Evolutionary conservation across 2,797 vertebrate genomes (phyloP), one percentile per base, ranked within the genome.

Genomic region (Octomys mimax): DNA sequence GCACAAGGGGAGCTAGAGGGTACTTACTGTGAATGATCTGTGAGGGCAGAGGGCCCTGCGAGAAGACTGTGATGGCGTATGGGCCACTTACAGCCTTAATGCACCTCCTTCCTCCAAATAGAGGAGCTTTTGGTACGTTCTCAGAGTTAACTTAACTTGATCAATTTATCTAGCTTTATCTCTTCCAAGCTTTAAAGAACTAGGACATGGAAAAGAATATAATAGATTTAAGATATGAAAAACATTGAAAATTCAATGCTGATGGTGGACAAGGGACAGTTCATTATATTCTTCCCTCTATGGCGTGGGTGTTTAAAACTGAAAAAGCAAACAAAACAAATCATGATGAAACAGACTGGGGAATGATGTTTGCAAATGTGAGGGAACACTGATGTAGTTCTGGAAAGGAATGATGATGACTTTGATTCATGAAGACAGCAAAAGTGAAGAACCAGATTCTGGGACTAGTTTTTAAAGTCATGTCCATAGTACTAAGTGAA

Each of bases 1-100:
- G 71, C 42, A 70, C 33, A 31, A 70, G 26, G 6, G 6, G 22
- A 13, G 10, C 1, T 42, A 42, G 42, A 42, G n/a, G n/a, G 8
- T n/a, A 8, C 28, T 42, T 22, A 2, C 6, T n/a, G 61, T 28
- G 24, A 54, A 57, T 22, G 33, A 75, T 46, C 10, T 54, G n/a
- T 24, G 39, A 39, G 22, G 24, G 2, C 7, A 24, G 26, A 59
- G 11, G n/a, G 2, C 13, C 8, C 49, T 57, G 13, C 1, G 0
- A 52, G 28, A 46, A 93, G 42, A n/a, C 46, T 19, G 9, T 8
- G 39, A 52, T 39, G 11, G 16, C 21, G 6, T 14, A 4, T 24
- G 64, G n/a, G 3, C 24, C 31, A 18, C 21, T 13, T 13, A 59
- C 26, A 28, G 31, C 2, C 0, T 39, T 73, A 24, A 2, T 4